Base-by-base conservation (phyloP, 2,888 invertebrate species). In the Epinotia bilunana region DNA sequence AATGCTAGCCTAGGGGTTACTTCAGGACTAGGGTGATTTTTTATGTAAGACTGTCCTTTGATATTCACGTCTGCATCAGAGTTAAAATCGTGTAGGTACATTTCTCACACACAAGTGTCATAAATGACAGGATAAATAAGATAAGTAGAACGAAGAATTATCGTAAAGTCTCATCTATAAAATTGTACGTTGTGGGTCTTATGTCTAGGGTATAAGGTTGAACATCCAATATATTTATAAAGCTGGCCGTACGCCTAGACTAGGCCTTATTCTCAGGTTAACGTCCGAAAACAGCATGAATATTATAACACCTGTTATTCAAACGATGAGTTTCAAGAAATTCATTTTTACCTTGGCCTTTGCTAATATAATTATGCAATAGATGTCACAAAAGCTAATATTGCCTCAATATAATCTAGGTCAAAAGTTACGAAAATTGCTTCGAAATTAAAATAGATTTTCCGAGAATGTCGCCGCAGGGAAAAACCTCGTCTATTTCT, bases 61-160 rank as follows among this genome's bases (percentile, higher is more conserved):
- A 53, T 7, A n/a, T 53, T 53, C n/a, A 53, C 7, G 13, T 49
- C 49, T 13, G 53, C 23, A 16, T 63, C 46, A 63, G 20, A 23
- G 11, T 43, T 43, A 13, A 23, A 9, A 23, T 9, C 46, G 12
- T 3, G n/a, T n/a, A n/a, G 43, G 20, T 20, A 43, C 43, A 20
- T 16, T 46, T 49, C 16, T 16, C 23, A 53, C 23, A 49, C 23
- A 39, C 39, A 18, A 39, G 16, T 63, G 43, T 63, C 43, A 63
- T 12, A 63, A 46, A 64, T 16, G 64, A 49, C 64, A 46, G 46
- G 16, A 20, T n/a, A 23, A 64, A 64, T 64, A 64, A 64, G 46
- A 23, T 23, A 46, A 62, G 16, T 20, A 46, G 28, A 43, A 20
- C 46, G 6, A 46, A 20, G 46, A 64, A 23, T 13, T 23, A 23